Evolutionary conservation across 2,113 vertebrate species (phyloP).

Genomic region (Sminthopsis crassicaudata): DNA sequence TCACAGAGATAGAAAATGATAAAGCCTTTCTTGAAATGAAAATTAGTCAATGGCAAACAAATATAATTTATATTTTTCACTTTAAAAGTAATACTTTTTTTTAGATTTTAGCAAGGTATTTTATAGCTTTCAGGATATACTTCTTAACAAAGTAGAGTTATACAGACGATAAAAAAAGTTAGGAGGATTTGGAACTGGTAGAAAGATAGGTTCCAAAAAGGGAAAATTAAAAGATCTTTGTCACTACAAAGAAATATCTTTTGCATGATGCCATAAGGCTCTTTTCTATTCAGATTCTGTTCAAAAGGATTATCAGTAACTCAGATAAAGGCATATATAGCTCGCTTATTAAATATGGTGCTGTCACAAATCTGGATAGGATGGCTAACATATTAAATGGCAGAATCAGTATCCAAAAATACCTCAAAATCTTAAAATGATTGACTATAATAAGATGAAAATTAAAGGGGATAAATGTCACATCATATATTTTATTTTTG

Average conservation of each 20-base stretch:
- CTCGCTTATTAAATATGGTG: background rate
- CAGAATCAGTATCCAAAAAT: background rate
- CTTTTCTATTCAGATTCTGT: background rate
- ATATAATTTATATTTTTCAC: background rate
- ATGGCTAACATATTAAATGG: background rate
- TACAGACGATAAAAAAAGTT: background rate
- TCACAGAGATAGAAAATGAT: background rate
- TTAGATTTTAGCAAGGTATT: background rate
- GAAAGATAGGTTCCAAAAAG: background rate
- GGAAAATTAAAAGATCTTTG: background rate
- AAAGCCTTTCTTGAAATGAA: background rate
- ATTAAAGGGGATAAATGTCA: background rate
- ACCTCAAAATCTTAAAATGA: background rate
- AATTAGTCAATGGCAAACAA: background rate
- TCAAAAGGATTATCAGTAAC: background rate
- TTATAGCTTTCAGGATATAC: background rate
- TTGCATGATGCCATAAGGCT: background rate
- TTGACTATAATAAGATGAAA: background rate
- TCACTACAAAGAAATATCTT: background rate
- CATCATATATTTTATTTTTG: background rate
- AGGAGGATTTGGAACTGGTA: background rate
- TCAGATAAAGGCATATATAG: background rate
- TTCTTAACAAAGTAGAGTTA: background rate
- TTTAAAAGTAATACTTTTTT: background rate
- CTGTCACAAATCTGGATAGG: background rate